phyloP scores from a whole-genome alignment of 2,797 vertebrate species.

The Erethizon dorsatum region DNA sequence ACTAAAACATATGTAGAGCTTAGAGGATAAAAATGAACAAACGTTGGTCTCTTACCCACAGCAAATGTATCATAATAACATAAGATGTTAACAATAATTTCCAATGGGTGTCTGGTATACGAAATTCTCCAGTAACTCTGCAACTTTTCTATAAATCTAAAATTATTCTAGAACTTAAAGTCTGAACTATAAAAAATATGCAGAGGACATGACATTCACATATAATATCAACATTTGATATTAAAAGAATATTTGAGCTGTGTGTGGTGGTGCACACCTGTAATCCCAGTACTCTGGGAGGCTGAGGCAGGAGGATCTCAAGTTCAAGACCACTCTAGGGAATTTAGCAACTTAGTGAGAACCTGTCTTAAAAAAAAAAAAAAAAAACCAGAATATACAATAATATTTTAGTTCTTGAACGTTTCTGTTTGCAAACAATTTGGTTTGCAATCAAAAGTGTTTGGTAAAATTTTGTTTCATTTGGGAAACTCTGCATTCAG shows the following conservation, averaged over 20 bases:
- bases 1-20: not conserved
- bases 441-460: not conserved
- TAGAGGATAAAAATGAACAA: not conserved
- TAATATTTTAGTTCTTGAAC: not conserved
- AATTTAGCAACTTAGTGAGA: not conserved
- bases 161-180: not conserved
- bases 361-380: not conserved
- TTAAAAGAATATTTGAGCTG: not conserved
- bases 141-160: conserved; percentile 4
- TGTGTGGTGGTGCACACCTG: not conserved
- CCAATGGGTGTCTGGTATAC: not conserved
- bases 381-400: not conserved
- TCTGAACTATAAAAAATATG: not conserved
- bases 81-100: not conserved
- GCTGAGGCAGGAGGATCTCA: not conserved
- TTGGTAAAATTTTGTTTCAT: not conserved
- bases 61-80: not conserved
- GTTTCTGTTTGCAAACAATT: not conserved
- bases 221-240: not conserved
- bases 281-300: not conserved
- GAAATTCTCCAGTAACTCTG: not conserved
- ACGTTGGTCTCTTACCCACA: not conserved
- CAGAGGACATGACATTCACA: not conserved
- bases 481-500: not conserved
- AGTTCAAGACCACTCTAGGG: not conserved